phyloP scores from a whole-genome alignment of 2,888 invertebrate genomes.

The Eretmocerus hayati region DNA sequence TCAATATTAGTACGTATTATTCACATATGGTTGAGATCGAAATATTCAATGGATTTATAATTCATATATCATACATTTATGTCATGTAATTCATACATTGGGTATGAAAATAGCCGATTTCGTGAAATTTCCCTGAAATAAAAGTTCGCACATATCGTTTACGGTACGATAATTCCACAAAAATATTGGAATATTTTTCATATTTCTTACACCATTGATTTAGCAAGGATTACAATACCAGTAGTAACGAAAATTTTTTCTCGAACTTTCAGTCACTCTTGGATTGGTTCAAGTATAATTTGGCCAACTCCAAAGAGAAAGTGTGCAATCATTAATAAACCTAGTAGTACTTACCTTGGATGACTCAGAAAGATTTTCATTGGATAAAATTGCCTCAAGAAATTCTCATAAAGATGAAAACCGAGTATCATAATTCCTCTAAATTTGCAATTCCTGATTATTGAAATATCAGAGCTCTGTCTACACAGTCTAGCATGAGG shows the following conservation, averaged over 20 bases:
- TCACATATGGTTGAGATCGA: slow-evolving; percentile 20
- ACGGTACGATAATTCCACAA: background rate
- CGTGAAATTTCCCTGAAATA: background rate
- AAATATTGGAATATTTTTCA: background rate
- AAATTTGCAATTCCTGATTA: no score
- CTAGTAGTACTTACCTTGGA: no score
- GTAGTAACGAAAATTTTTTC: background rate
- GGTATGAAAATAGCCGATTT: background rate
- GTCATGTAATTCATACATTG: background rate
- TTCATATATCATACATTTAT: background rate
- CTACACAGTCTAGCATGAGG: no score
- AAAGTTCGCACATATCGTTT: background rate
- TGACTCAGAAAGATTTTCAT: no score
- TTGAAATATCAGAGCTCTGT: no score
- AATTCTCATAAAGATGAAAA: no score
- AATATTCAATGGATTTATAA: slow-evolving; percentile 6
- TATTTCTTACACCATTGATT: background rate
- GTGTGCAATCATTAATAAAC: no score
- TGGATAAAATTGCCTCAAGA: no score
- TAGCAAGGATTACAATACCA: no score
- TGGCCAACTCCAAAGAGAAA: background rate
- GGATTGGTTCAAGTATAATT: background rate
- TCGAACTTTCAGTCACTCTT: no score
- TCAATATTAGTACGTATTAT: slow-evolving; percentile 26
- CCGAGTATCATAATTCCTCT: no score